Evolutionary conservation across 2,888 invertebrate genomes (phyloP).

Genomic region (Leucophora obtusa): DNA sequence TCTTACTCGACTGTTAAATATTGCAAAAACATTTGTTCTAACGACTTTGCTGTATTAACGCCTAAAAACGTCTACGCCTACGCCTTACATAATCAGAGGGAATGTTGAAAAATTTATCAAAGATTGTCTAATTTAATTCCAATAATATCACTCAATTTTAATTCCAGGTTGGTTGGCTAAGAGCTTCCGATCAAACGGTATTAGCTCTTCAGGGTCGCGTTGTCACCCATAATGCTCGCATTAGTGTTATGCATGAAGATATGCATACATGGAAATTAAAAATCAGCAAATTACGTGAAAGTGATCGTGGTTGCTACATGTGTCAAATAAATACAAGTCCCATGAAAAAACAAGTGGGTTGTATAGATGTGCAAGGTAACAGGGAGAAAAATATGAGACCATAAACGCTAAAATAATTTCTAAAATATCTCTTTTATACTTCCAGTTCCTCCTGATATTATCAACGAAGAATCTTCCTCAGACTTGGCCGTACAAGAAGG

Average conservation of each 20-base stretch:
- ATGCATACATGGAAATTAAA: slow-evolving; percentile 91
- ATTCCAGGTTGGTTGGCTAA: slow-evolving; percentile 91
- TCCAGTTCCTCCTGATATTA: slow-evolving; percentile 88
- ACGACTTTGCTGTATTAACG: too few species aligned
- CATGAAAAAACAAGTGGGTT: slow-evolving; percentile 92
- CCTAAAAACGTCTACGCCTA: too few species aligned
- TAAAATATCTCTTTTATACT: background rate
- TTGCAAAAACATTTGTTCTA: too few species aligned
- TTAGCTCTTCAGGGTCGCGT: slow-evolving; percentile 90
- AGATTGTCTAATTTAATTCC: too few species aligned
- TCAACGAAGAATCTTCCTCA: slow-evolving; percentile 86
- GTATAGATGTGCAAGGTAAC: slow-evolving; percentile 91
- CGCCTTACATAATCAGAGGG: too few species aligned
- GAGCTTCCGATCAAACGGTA: slow-evolving; percentile 94
- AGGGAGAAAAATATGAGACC: slow-evolving; percentile 64
- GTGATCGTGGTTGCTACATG: slow-evolving; percentile 93
- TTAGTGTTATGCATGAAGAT: slow-evolving; percentile 90
- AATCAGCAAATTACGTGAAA: slow-evolving; percentile 88
- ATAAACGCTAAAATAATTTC: too few species aligned
- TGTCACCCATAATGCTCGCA: slow-evolving; percentile 90
- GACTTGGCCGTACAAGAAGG: slow-evolving; percentile 89
- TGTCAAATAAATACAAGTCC: slow-evolving; percentile 93
- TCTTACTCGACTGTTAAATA: too few species aligned
- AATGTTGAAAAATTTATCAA: too few species aligned
- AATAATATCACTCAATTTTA: too few species aligned